A percentile compares a stretch with the other conserved stretches of the same genome.
Conservation (phyloP, 2,888 invertebrate species). For the Acleris literana region DNA sequence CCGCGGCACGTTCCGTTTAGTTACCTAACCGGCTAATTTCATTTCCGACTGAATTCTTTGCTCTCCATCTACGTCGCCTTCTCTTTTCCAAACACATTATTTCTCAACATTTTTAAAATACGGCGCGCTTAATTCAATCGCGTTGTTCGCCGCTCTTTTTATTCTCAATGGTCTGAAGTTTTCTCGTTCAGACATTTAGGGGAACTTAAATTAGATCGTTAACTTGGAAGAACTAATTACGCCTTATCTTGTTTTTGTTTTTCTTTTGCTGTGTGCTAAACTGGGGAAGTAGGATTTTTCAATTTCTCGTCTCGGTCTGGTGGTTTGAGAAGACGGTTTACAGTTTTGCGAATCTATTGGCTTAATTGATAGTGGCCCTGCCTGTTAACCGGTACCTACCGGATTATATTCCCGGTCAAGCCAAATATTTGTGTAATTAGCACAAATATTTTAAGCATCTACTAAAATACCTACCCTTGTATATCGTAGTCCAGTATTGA, state of each 20-base stretch:
- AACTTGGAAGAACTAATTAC: slow-evolving; percentile 1
- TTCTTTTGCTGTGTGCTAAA: not conserved
- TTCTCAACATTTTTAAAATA: not conserved
- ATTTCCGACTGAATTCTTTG: not conserved
- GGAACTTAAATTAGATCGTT: slow-evolving; percentile 5
- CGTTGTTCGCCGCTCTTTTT: not conserved
- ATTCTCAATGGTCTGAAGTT: not conserved
- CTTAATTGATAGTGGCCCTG: too few relatives aligned
- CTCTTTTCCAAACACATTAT: too few relatives aligned
- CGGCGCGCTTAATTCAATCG: not conserved
- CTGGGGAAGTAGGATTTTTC: not conserved
- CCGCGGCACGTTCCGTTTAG: not conserved
- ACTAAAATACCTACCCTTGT: too few relatives aligned
- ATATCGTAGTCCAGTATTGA: too few relatives aligned
- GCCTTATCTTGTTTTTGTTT: not conserved
- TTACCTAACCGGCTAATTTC: not conserved
- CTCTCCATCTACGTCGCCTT: not conserved
- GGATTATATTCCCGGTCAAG: too few relatives aligned
- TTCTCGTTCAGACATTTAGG: not conserved
- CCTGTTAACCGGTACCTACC: too few relatives aligned
- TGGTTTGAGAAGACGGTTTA: too few relatives aligned
- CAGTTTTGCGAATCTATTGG: too few relatives aligned
- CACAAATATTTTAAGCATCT: too few relatives aligned
- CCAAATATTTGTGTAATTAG: too few relatives aligned
- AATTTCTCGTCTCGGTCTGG: too few relatives aligned